A percentile compares a stretch with the other conserved stretches of the same genome.
Evolutionary conservation across 2,888 invertebrate species (phyloP).

Genomic region (Lissocephala sabroskyi): DNA sequence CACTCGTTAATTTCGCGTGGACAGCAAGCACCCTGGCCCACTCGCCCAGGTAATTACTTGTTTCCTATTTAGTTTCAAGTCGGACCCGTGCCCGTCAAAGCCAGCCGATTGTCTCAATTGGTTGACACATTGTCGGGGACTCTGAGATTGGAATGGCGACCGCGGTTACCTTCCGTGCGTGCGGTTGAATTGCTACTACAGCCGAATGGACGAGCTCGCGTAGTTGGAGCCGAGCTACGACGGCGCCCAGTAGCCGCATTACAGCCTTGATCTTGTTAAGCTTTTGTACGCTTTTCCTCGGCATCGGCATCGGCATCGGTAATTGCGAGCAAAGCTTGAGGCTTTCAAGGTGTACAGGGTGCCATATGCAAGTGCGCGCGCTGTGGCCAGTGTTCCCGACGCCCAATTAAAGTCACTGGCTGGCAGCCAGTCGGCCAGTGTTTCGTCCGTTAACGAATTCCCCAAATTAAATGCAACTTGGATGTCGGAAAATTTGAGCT

Average conservation of each 20-base stretch:
- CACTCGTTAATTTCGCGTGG: constrained; percentile 17
- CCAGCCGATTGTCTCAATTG: constrained; percentile 24
- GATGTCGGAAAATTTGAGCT: no score
- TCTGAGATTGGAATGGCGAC: constrained; percentile 12
- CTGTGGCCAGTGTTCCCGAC: no score
- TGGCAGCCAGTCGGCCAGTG: no score
- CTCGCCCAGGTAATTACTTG: constrained; percentile 29
- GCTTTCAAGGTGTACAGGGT: constrained; percentile 6
- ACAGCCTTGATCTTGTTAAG: constrained; percentile 48
- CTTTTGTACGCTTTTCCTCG: constrained; percentile 27
- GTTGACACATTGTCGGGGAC: no score
- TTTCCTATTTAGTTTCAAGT: constrained; percentile 33
- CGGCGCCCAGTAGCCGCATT: constrained; percentile 13
- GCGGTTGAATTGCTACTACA: constrained; percentile 39
- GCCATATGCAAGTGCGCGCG: no score
- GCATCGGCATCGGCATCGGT: constrained; percentile 5
- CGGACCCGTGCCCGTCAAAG: constrained; percentile 7
- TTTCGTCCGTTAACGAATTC: no score
- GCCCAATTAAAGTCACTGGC: no score
- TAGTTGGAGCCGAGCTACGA: constrained; percentile 12
- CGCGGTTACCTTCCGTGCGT: constrained; percentile 27
- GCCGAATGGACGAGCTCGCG: constrained; percentile 13
- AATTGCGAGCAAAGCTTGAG: constrained; percentile 9
- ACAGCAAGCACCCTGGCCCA: constrained; percentile 7
- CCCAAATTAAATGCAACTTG: no score